Conservation (phyloP, 2,888 invertebrate species). For the Drosophila borborema region DNA sequence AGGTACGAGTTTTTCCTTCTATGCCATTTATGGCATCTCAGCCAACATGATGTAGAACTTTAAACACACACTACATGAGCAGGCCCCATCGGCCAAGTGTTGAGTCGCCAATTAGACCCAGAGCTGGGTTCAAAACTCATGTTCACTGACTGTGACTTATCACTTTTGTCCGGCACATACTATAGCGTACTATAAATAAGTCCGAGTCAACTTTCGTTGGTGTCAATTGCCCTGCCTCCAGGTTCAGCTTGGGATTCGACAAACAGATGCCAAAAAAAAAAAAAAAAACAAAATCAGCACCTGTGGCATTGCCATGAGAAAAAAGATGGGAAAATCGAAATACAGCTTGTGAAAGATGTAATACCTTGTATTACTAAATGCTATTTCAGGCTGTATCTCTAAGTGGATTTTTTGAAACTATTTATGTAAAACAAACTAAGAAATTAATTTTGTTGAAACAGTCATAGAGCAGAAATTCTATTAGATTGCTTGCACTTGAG, state of each 20-base stretch:
- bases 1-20: constrained; percentile 2
- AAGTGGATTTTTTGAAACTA: too few species aligned
- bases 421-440: too few species aligned
- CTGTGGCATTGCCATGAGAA: constrained; percentile 44
- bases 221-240: constrained; percentile 64
- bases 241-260: constrained; percentile 17
- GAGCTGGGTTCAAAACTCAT: constrained; percentile 21
- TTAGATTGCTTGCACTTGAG: not conserved
- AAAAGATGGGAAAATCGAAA: not conserved
- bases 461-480: not conserved
- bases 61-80: not conserved
- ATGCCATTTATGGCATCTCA: constrained; percentile 9
- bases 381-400: too few species aligned
- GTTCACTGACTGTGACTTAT: constrained; percentile 57
- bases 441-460: too few species aligned
- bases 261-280: too few species aligned
- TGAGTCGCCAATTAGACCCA: constrained; percentile 42
- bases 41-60: constrained; percentile 8
- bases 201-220: constrained; percentile 51
- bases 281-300: not conserved
- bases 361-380: constrained; percentile 11
- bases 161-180: constrained; percentile 18
- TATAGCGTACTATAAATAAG: constrained; percentile 17
- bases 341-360: not conserved
- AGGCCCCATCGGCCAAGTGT: constrained; percentile 4